Conservation (phyloP, 2,888 invertebrate genomes). For the Dryomyza anilis region DNA sequence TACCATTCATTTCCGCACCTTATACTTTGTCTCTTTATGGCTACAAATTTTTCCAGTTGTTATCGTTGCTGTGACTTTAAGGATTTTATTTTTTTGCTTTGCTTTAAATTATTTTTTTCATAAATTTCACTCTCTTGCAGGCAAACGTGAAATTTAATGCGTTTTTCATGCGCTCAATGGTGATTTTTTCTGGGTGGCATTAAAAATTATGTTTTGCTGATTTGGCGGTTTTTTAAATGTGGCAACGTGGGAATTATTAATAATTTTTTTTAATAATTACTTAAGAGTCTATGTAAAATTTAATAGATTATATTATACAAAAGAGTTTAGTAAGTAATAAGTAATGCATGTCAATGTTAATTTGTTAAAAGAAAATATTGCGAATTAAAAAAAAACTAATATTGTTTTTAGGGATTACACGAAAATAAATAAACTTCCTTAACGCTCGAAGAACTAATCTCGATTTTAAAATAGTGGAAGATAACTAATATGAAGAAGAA, state of each 20-base stretch:
- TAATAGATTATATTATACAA: too few species aligned
- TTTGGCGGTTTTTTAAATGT: too few species aligned
- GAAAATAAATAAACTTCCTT: too few species aligned
- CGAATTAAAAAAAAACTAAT: not conserved
- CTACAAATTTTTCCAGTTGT: conserved; percentile 21
- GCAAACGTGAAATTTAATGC: conserved; percentile 15
- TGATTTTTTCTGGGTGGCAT: too few species aligned
- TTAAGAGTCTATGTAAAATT: too few species aligned
- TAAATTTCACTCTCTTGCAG: conserved; percentile 9
- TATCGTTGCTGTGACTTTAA: conserved; percentile 27
- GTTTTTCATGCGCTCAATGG: not conserved
- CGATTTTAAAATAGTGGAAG: too few species aligned
- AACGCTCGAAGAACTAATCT: conserved; percentile 16
- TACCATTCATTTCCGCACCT: not conserved
- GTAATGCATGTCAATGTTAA: too few species aligned
- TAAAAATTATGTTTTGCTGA: too few species aligned
- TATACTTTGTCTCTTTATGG: conserved; percentile 11
- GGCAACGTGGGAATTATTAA: too few species aligned
- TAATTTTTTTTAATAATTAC: too few species aligned
- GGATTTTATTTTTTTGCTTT: not conserved
- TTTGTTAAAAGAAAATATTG: not conserved
- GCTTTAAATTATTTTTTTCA: not conserved
- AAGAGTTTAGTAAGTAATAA: too few species aligned
- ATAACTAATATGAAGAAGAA: too few species aligned
- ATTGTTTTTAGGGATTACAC: not conserved